Percentiles rank a stretch among this genome's conserved stretches.
These are phyloP conservation scores for Kryptopterus vitreolus DNA, from an alignment of 2,797 vertebrate species.

Conservation along the genomic window DNA sequence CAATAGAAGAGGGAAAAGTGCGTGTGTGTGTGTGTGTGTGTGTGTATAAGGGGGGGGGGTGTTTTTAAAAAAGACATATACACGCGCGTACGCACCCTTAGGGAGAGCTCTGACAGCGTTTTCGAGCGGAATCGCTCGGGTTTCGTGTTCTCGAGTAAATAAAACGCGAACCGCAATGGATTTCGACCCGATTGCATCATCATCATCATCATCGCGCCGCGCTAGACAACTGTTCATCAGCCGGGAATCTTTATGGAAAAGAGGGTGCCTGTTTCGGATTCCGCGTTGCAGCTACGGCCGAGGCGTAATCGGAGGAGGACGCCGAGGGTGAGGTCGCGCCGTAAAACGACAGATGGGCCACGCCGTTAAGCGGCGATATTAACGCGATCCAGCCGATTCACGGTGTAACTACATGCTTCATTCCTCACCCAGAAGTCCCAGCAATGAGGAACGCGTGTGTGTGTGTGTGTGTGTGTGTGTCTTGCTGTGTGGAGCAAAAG, in stretches of 20 bases:
- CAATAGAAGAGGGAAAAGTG: neutral
- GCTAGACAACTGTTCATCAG: slow-evolving; percentile 24
- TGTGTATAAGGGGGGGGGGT: no score
- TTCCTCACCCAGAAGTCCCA: slow-evolving; percentile 31
- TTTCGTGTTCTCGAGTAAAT: slow-evolving; percentile 11
- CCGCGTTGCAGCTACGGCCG: neutral
- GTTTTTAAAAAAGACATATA: neutral
- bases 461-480: slow-evolving; percentile 5
- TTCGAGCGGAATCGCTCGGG: slow-evolving; percentile 2
- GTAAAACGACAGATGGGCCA: slow-evolving; percentile 42
- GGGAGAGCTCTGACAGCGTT: slow-evolving; percentile 4
- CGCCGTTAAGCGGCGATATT: slow-evolving; percentile 37
- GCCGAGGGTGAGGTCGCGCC: neutral
- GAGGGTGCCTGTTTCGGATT: slow-evolving; percentile 7
- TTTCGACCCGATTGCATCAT: slow-evolving; percentile 28
- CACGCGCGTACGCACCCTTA: neutral
- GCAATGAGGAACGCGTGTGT: slow-evolving; percentile 17
- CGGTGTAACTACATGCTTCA: slow-evolving; percentile 42
- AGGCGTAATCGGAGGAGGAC: slow-evolving; percentile 1
- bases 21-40: no score
- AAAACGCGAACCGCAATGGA: neutral
- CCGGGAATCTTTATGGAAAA: neutral
- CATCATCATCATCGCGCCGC: slow-evolving; percentile 24
- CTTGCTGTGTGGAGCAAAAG: slow-evolving; percentile 45
- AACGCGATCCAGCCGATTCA: slow-evolving; percentile 37